Evolutionary conservation across 2,888 invertebrate genomes (phyloP), one percentile per base, ranked within the genome.

Genomic region (Melanargia galathea): DNA sequence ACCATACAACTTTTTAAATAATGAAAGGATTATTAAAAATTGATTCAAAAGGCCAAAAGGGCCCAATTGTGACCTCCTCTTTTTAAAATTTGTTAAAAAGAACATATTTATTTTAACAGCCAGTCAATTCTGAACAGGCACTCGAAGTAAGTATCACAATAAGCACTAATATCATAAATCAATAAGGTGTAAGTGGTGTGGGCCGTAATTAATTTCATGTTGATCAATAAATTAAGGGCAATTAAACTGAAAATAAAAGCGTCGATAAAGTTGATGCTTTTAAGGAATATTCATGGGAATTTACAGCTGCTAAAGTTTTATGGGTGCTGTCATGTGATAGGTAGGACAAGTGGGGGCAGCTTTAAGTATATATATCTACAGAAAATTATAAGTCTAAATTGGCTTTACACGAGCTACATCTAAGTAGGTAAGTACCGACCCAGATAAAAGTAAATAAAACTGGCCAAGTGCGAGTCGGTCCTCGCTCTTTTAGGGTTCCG

Each of bases 231-330:
- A 30, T 63, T 63, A 56, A 40, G 49, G 35, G 63, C 60, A 60
- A 60, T 63, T 51, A 63, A 65, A 56, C n/a, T 35, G 52, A 20
- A 52, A 52, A 52, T 52, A 64, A 45, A 46, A 57, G 40, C 22
- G 38, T 24, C 63, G 35, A 51, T 56, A 57, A 59, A 54, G 54
- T n/a, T 43, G 10, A 54, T 49, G 55, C 55, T 63, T 63, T 65
- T 60, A 57, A 60, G 46, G 40, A 8, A 57, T 45, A 63, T 52
- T 35, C 38, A 65, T 35, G 48, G 55, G 59, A 46, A 46, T 60
- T 38, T 48, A 63, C 60, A 63, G 57, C 60, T 65, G 60, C 46
- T 52, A 33, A 38, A 30, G 40, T 63, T 63, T 57, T 60, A 52
- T 57, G 26, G 30, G n/a, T 43, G 52, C 30, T 46, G 38, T 51